Conservation (phyloP, 1,140 invertebrate genomes). For the Thaumatotibia leucotreta region DNA sequence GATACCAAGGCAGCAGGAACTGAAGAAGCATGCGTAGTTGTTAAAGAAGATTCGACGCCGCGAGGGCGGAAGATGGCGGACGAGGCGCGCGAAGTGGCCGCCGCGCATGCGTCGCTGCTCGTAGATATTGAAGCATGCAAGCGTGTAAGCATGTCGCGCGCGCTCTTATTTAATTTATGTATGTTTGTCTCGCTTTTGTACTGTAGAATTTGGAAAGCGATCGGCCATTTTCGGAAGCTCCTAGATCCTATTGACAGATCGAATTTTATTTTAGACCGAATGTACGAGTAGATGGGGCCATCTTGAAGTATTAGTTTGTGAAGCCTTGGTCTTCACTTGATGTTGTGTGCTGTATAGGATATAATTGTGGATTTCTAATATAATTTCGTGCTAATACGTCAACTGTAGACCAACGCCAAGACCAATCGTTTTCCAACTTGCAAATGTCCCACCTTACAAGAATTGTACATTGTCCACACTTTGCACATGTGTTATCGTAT, state of each 20-base stretch:
- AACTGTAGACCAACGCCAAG: no score
- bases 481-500: constrained; percentile 16
- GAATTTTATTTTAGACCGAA: no score
- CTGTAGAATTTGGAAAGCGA: constrained; percentile 9
- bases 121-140: constrained; percentile 77
- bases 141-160: constrained; percentile 77
- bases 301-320: no score
- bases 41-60: constrained; percentile 65
- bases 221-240: not conserved
- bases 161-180: constrained; percentile 35
- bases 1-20: constrained; percentile 40
- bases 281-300: no score
- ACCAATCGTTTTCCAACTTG: not conserved
- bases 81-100: constrained; percentile 67
- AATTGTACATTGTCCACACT: constrained; percentile 14
- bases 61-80: constrained; percentile 57
- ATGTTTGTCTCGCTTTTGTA: constrained; percentile 38
- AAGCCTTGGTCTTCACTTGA: no score
- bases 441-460: not conserved
- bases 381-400: no score
- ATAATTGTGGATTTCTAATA: no score
- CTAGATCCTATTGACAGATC: no score
- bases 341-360: no score
- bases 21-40: constrained; percentile 60
- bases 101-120: constrained; percentile 71